Evolutionary conservation across 2,113 vertebrate species (phyloP).

Genomic region (Anthoscopus minutus): DNA sequence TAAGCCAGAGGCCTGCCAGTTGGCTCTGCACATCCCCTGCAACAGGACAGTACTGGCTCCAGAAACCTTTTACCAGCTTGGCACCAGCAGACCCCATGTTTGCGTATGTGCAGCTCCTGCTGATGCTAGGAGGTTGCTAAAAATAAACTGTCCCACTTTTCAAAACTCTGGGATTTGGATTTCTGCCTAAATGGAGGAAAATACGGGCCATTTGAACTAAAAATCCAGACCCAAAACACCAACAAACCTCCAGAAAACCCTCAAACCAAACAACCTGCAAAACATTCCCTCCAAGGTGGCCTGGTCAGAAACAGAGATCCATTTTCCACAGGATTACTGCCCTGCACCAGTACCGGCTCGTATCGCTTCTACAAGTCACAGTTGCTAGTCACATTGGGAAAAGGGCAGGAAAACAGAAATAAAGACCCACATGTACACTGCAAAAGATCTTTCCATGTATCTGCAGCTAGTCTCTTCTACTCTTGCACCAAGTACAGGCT

Average conservation of each 20-base stretch:
- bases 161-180: neutral
- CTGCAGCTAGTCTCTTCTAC: neutral
- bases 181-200: neutral
- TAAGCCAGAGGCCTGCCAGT: neutral
- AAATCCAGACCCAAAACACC: neutral
- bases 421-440: neutral
- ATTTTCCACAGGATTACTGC: neutral
- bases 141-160: neutral
- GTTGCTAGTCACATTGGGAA: accelerated
- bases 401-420: neutral
- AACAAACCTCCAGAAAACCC: neutral
- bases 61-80: neutral
- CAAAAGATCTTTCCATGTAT: neutral
- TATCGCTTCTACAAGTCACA: neutral
- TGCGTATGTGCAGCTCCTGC: neutral
- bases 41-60: neutral
- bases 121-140: neutral
- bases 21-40: neutral
- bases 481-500: neutral
- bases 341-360: neutral
- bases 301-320: neutral
- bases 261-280: neutral
- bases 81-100: neutral
- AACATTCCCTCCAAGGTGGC: neutral
- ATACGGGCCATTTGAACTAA: neutral